These are phyloP conservation scores for Cerceris ruficornis DNA, from an alignment of 2,888 invertebrate species.

Conservation along the genomic window DNA sequence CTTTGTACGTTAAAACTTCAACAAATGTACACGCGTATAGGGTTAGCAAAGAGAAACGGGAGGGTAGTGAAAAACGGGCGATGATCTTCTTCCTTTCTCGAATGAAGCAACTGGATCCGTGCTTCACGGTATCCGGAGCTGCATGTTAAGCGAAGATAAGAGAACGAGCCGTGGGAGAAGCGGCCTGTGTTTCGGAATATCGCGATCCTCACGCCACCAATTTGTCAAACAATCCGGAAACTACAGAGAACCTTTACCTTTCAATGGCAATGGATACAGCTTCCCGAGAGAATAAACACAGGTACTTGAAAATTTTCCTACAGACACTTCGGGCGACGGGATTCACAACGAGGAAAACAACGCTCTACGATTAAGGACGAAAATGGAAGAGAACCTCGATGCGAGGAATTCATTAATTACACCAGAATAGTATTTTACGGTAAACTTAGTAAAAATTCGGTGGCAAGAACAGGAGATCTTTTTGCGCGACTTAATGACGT, in stretches of 20 bases:
- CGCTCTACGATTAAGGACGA: not conserved
- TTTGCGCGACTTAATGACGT: constrained; percentile 8
- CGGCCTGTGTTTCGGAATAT: not conserved
- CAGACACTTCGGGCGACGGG: no score
- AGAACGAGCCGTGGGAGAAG: not conserved
- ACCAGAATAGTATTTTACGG: not conserved
- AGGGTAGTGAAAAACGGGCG: not conserved
- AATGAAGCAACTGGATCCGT: not conserved
- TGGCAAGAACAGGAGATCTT: not conserved
- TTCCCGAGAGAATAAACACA: no score
- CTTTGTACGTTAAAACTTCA: constrained; percentile 71
- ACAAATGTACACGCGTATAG: constrained; percentile 54
- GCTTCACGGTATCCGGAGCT: not conserved
- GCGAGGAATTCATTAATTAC: not conserved
- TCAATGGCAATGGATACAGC: no score
- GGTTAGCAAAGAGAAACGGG: not conserved
- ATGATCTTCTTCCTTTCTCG: not conserved
- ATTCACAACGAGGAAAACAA: no score
- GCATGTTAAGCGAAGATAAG: not conserved
- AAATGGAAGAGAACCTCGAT: not conserved
- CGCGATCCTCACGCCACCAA: not conserved
- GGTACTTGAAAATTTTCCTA: no score
- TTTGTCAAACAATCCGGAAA: no score
- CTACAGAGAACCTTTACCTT: no score
- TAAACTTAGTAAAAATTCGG: not conserved